Conservation (phyloP, 2,797 vertebrate genomes). For the Apogon talboti region DNA sequence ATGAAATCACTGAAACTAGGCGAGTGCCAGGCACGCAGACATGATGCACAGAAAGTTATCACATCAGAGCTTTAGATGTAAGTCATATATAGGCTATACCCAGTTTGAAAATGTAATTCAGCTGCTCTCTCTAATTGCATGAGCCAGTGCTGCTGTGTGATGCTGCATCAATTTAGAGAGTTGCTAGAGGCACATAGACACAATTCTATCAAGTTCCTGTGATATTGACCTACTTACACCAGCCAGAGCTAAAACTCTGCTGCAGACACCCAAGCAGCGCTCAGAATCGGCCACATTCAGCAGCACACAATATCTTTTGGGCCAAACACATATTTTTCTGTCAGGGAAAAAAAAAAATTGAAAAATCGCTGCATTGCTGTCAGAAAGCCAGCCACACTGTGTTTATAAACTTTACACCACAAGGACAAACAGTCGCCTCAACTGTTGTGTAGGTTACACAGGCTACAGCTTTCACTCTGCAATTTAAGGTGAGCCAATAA, state of each 20-base stretch:
- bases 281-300: constrained; percentile 20
- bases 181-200: constrained; percentile 56
- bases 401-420: background rate
- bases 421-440: constrained; percentile 9
- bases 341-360: constrained; percentile 7
- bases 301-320: constrained; percentile 14
- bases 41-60: background rate
- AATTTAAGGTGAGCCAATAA: constrained; percentile 9
- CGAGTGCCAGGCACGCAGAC: background rate
- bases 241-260: constrained; percentile 58
- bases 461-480: background rate
- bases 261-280: constrained; percentile 43
- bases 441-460: background rate
- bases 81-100: constrained; percentile 4
- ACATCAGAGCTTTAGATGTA: background rate
- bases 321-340: background rate
- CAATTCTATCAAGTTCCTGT: constrained; percentile 62
- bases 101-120: constrained; percentile 8
- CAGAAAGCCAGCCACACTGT: background rate
- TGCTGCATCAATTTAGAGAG: constrained; percentile 56
- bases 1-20: background rate
- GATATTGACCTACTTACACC: constrained; percentile 78
- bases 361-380: background rate
- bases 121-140: constrained; percentile 21
- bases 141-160: constrained; percentile 28